Base-by-base conservation (phyloP, 2,888 invertebrate genomes). In the Thera britannica region DNA sequence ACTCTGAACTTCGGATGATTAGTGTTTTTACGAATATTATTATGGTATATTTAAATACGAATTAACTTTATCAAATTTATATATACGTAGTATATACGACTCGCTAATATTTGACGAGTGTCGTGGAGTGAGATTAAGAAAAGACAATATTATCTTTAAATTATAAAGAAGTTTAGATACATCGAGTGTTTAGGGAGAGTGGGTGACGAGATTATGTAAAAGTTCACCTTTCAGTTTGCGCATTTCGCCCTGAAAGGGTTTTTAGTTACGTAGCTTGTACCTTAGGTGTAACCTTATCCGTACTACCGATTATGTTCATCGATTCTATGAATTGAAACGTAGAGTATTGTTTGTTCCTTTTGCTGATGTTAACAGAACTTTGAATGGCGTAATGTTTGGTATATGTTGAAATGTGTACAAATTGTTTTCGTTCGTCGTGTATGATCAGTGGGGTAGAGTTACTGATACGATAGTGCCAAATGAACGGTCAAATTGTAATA, bases 41-140 rank as follows among this genome's bases (percentile, higher is more conserved):
- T 84, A 87, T 80, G 82, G 83, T 85, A 88, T 87, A 86, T 86
- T 90, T 85, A 87, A 87, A 89, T 89, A 91, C 91, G 91, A 92
- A 92, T 92, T 90, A 92, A 92, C 89, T 92, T 92, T 92, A 93
- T 92, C 90, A 92, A 90, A 92, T 93, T 92, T 92, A 92, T 91
- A 92, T 90, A 92, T 89, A 90, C 88, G 83, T 91, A 90, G 90
- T 89, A 88, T 90, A 88, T 87, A 91, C 87, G 85, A 88, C 91
- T 92, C 91, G 92, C 90, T 88, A 83, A 84, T 89, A 85, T 88
- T 86, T 88, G 86, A 84, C 91, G 91, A 90, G 92, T 91, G 87
- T 86, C 86, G 91, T 89, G 92, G 92, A 92, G 93, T 93, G 93
- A 93, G 93, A 93, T 90, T 92, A 90, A 90, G 90, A 86, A 82